Percentiles rank a stretch among this genome's conserved stretches.
Conservation (phyloP, 2,797 vertebrate species). For the Sebastes baramenuke region DNA sequence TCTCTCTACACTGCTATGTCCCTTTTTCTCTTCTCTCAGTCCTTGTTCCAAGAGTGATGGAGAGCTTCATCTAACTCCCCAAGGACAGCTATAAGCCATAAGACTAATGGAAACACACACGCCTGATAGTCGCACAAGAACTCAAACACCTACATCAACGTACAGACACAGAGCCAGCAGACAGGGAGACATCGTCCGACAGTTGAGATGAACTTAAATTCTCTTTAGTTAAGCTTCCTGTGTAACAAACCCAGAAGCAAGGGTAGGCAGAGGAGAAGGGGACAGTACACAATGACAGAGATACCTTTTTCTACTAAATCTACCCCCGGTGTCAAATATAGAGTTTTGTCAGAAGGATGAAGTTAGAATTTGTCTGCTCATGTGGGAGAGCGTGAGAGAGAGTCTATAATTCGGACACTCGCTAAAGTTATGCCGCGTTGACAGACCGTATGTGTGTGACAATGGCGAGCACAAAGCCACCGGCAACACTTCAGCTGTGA, state of each 20-base stretch:
- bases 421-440: too few species aligned
- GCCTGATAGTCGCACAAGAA: conserved; percentile 12
- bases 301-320: not conserved
- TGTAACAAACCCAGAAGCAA: conserved; percentile 52
- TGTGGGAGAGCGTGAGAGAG: too few species aligned
- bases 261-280: conserved; percentile 42
- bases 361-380: conserved; percentile 1
- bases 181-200: conserved; percentile 21
- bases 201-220: conserved; percentile 45
- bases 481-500: too few species aligned
- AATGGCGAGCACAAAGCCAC: too few species aligned
- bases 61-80: conserved; percentile 61
- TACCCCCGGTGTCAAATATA: conserved; percentile 6
- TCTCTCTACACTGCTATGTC: conserved; percentile 20
- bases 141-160: conserved; percentile 28
- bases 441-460: too few species aligned
- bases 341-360: conserved; percentile 8
- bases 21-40: conserved; percentile 43
- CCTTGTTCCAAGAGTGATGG: conserved; percentile 65
- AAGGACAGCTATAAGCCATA: conserved; percentile 69
- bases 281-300: conserved; percentile 38
- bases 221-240: conserved; percentile 34
- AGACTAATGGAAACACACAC: conserved; percentile 56
- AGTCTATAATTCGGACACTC: too few species aligned
- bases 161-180: conserved; percentile 22